Evolutionary conservation across 2,797 vertebrate genomes (phyloP).

Genomic region (Hippopotamyrus pictus): DNA sequence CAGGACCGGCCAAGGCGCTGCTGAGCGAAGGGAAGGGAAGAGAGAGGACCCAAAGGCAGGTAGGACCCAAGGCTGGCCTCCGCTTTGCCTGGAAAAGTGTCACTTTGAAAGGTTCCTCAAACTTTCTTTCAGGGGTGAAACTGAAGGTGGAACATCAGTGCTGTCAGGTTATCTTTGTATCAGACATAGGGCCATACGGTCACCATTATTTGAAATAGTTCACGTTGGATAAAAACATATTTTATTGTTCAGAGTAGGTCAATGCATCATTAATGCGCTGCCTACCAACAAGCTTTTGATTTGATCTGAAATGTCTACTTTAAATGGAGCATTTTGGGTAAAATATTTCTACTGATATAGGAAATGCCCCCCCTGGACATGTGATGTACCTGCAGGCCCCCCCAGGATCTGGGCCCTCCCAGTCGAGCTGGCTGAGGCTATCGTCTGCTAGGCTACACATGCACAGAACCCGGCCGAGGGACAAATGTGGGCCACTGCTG

Average conservation of each 20-base stretch:
- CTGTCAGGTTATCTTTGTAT: not conserved
- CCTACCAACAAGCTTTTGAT: not conserved
- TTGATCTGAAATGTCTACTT: not conserved
- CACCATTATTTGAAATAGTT: not conserved
- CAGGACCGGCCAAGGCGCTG: not conserved
- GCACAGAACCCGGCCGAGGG: not conserved
- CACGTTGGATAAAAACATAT: not conserved
- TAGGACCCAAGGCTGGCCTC: not conserved
- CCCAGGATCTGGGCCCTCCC: not conserved
- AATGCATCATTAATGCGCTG: not conserved
- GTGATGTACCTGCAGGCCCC: not conserved
- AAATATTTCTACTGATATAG: not conserved
- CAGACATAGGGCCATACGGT: not conserved
- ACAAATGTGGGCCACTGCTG: not conserved
- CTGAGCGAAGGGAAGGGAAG: not conserved
- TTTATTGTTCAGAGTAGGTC: not conserved
- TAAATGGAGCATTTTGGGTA: not conserved
- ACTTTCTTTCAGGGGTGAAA: not conserved
- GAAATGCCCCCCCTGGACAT: not conserved
- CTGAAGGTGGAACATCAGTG: not conserved
- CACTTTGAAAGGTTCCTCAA: conserved; percentile 4
- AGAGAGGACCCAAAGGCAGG: conserved; percentile 11
- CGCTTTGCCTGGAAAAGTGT: not conserved
- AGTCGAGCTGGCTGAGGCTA: not conserved
- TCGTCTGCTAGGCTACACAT: not conserved